Evolutionary conservation across 1,140 invertebrate species (phyloP).

Genomic region (Zaprionus nigranus): DNA sequence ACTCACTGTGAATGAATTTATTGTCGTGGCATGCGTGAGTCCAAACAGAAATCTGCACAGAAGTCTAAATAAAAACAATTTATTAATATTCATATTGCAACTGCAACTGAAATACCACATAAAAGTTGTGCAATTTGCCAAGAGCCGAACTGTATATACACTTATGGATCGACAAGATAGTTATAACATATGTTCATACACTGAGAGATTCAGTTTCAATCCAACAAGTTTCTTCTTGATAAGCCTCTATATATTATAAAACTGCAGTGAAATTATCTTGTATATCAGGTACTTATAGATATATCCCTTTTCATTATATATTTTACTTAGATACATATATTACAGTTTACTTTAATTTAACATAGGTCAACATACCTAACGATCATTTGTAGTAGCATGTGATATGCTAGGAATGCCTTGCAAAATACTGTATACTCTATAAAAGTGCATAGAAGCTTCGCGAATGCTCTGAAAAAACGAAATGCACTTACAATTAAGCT

Average conservation of each 20-base stretch:
- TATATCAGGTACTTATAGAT: too few species aligned
- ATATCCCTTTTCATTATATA: too few species aligned
- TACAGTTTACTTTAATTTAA: too few species aligned
- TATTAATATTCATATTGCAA: constrained; percentile 36
- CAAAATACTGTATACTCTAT: constrained; percentile 22
- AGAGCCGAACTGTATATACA: neutral
- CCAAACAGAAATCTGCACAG: constrained; percentile 47
- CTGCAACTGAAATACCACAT: neutral
- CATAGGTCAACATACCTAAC: too few species aligned
- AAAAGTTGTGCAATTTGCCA: neutral
- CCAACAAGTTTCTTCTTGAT: too few species aligned
- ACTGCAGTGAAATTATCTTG: too few species aligned
- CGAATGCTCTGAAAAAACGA: constrained; percentile 30
- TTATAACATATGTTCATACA: too few species aligned
- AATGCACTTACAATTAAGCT: constrained; percentile 66
- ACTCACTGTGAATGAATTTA: constrained; percentile 65
- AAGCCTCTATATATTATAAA: too few species aligned
- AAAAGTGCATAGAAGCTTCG: constrained; percentile 17
- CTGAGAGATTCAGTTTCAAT: too few species aligned
- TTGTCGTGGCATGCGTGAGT: constrained; percentile 57
- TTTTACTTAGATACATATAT: too few species aligned
- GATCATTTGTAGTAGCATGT: too few species aligned
- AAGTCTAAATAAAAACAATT: constrained; percentile 51
- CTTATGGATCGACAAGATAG: neutral
- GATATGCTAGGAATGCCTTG: neutral